A percentile compares a stretch with the other conserved stretches of the same genome.
phyloP scores from a whole-genome alignment of 2,113 vertebrate species.

The Oreocharis arfaki region DNA sequence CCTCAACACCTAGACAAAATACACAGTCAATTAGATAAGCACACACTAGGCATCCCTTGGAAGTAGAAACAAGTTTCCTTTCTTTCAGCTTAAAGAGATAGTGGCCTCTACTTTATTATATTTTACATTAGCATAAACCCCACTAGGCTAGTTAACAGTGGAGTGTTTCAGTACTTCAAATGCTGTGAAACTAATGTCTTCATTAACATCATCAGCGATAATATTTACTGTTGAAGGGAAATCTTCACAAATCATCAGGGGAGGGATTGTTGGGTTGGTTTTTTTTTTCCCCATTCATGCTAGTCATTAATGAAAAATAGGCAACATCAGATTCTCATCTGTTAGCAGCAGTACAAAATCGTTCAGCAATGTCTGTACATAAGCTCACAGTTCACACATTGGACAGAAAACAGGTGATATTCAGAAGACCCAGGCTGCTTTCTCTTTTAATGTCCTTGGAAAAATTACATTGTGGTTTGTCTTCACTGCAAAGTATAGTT shows the following conservation, averaged over 20 bases:
- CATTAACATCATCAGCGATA: constrained; percentile 18
- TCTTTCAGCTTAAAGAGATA: constrained; percentile 39
- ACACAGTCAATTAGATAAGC: constrained; percentile 67
- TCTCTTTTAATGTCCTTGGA: neutral
- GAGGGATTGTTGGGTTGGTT: neutral
- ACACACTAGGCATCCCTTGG: constrained; percentile 49
- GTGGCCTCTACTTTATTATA: neutral
- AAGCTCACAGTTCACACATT: neutral
- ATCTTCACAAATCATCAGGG: constrained; percentile 19
- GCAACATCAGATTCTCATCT: neutral
- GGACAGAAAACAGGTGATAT: neutral
- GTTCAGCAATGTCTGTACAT: neutral
- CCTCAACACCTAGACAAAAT: constrained; percentile 80
- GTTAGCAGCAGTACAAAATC: neutral
- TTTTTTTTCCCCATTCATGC: neutral
- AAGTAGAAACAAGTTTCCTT: constrained; percentile 36
- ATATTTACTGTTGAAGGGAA: constrained; percentile 45
- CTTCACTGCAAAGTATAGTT: neutral
- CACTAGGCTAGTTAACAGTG: constrained; percentile 32
- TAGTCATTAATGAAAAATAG: constrained; percentile 13
- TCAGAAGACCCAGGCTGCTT: neutral
- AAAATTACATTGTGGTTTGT: neutral
- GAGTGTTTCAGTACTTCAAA: constrained; percentile 6
- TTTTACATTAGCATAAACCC: constrained; percentile 40
- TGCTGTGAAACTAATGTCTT: constrained; percentile 26